These are phyloP conservation scores for Ciconia nigra DNA, from an alignment of 2,797 vertebrate genomes.

Conservation along the genomic window DNA sequence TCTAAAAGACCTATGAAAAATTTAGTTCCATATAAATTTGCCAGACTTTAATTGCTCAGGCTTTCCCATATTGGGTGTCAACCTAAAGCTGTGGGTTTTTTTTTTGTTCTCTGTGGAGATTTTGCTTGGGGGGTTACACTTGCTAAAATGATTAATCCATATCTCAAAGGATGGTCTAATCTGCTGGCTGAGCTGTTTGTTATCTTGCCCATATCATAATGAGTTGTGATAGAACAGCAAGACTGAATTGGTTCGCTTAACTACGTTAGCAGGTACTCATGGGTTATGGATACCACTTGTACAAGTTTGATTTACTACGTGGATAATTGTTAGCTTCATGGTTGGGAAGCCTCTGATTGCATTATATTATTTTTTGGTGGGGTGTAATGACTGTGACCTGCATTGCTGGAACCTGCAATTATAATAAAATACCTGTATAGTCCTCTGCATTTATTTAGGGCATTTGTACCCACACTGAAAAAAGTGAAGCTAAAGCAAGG, in stretches of 20 bases:
- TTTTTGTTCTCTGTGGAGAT: background rate
- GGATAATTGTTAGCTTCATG: background rate
- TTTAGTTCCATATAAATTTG: background rate
- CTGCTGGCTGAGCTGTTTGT: background rate
- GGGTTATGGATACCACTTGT: background rate
- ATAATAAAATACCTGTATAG: background rate
- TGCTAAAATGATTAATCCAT: background rate
- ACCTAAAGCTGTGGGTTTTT: background rate
- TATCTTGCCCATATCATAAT: background rate
- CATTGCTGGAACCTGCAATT: background rate
- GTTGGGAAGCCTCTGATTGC: background rate
- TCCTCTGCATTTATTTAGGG: background rate
- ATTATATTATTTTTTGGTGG: background rate
- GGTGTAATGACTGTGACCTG: background rate
- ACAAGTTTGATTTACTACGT: background rate
- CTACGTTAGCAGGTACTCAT: accelerated
- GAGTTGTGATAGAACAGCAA: background rate
- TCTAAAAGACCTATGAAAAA: background rate
- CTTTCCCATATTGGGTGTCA: background rate
- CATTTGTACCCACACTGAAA: background rate
- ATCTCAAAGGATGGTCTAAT: background rate
- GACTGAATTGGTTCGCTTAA: background rate
- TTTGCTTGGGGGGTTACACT: background rate
- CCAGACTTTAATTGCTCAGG: background rate
- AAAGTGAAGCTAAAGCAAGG: background rate